Base-by-base conservation (phyloP, 2,113 vertebrate species). In the Pipa parva region DNA sequence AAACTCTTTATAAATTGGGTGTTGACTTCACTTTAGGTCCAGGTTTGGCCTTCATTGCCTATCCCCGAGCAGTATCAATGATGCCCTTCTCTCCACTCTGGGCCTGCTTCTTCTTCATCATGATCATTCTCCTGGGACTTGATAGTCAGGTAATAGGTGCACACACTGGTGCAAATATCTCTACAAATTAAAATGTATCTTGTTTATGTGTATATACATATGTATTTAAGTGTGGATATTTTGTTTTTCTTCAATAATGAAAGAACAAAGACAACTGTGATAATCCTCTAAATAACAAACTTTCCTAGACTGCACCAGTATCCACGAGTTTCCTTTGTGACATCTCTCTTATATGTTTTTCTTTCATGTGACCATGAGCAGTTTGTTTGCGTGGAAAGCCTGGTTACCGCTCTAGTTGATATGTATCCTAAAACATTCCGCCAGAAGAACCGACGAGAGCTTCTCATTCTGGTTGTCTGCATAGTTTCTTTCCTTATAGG, bases 51-150 rank as follows among this genome's bases (percentile, higher is more conserved):
- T 99, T 99, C 82, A 97, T 99, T 21, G 95, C 95, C 7, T 98
- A 97, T 63, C 96, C 96, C 4, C 90, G 92, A n/a, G 96, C 96
- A 4, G 96, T 99, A 54, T 89, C 92, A 79, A 98, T 98, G 94
- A 88, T 99, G 84, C 96, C 95, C 25, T 93, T 96, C 82, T 93
- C 95, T 2, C 92, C 95, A 0, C 80, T 99, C 6, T 99, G 96
- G 96, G 92, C 95, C 0, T 95, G 92, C 76, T 98, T 84, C 73
- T 95, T 94, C 87, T 94, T 96, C 84, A 81, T 95, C 82, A 97
- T 96, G 94, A 87, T 97, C 7, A 88, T 97, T 39, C 90, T 97
- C 68, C 87, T 97, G 75, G 94, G 94, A 62, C 81, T 97, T 66
- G 95, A 98, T 76, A 98, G 95, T 73, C 95, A 98, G 88, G 96